These are phyloP conservation scores for Euphydryas editha DNA, from an alignment of 2,888 invertebrate species.

Conservation along the genomic window DNA sequence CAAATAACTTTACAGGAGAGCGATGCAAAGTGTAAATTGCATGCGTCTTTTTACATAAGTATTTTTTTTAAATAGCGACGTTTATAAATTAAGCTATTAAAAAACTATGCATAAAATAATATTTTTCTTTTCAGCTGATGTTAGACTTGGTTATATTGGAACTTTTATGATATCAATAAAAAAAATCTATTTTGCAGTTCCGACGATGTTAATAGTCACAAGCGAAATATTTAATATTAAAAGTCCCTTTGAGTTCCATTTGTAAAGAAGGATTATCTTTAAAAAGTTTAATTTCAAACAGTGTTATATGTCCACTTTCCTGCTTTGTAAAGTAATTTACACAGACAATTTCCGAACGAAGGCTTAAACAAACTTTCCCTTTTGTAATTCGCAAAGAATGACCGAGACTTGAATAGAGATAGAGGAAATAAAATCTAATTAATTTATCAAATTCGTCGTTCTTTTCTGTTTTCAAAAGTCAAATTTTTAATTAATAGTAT, in stretches of 20 bases:
- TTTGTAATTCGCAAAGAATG: conserved; percentile 24
- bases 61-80: too few species aligned
- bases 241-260: conserved; percentile 12
- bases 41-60: too few species aligned
- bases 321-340: conserved; percentile 23
- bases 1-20: too few species aligned
- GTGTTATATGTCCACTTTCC: conserved; percentile 19
- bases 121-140: too few species aligned
- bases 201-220: too few species aligned
- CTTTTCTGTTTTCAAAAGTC: conserved; percentile 14
- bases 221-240: background rate
- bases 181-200: too few species aligned
- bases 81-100: too few species aligned
- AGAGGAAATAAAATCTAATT: conserved; percentile 15
- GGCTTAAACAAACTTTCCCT: conserved; percentile 21
- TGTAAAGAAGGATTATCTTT: conserved; percentile 10
- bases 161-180: too few species aligned
- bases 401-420: conserved; percentile 17
- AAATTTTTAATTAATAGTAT: background rate
- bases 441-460: conserved; percentile 12
- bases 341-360: conserved; percentile 20
- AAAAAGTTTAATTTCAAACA: conserved; percentile 19
- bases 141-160: too few species aligned
- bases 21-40: too few species aligned
- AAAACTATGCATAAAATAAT: too few species aligned